phyloP scores from a whole-genome alignment of 2,113 vertebrate species.

The Pheucticus melanocephalus region DNA sequence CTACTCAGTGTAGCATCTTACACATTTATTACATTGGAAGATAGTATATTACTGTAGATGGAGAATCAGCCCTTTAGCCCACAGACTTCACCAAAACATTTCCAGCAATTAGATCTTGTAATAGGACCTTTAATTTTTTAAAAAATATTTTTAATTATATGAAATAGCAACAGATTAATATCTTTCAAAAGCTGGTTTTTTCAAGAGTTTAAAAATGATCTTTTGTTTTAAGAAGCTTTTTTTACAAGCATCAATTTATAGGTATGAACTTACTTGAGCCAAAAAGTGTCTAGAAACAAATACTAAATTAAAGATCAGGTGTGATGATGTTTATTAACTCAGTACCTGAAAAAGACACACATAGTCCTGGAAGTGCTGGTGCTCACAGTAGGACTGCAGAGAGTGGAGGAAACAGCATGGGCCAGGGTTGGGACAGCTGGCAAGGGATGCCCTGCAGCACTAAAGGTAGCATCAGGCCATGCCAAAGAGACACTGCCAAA shows the following conservation, averaged over 20 bases:
- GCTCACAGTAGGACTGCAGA: background rate
- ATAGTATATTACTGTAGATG: background rate
- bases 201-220: background rate
- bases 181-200: background rate
- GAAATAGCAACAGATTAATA: background rate
- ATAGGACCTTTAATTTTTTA: too few relatives aligned
- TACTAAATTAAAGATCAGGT: background rate
- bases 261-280: background rate
- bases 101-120: background rate
- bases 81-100: background rate
- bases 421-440: background rate
- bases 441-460: background rate
- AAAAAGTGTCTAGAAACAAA: background rate
- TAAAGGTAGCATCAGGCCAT: background rate
- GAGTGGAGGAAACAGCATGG: background rate
- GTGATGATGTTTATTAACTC: background rate
- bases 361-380: background rate
- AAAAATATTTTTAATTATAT: background rate
- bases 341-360: background rate
- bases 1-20: background rate
- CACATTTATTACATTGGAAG: background rate
- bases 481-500: background rate
- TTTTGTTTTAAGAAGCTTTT: background rate
- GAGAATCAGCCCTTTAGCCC: background rate
- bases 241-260: background rate